These are phyloP conservation scores for Urocyon cinereoargenteus DNA, from an alignment of 2,797 vertebrate genomes.

Conservation along the genomic window DNA sequence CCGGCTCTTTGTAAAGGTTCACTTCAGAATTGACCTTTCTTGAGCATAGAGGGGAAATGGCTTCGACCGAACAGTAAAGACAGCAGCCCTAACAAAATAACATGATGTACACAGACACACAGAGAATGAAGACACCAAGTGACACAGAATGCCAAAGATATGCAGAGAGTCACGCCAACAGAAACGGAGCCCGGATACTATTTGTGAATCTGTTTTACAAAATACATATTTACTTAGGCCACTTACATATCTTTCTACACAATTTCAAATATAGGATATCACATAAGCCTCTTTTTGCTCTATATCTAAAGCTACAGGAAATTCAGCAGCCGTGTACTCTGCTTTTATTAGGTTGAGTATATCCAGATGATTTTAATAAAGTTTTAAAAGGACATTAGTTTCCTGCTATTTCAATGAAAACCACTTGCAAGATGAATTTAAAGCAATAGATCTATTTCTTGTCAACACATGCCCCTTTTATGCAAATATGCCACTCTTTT, in stretches of 20 bases:
- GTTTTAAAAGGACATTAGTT: slow-evolving; percentile 82
- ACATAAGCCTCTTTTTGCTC: slow-evolving; percentile 76
- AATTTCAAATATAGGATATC: slow-evolving; percentile 68
- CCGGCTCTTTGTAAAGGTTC: background rate
- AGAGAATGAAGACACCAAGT: background rate
- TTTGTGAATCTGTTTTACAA: background rate
- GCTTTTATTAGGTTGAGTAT: slow-evolving; percentile 85
- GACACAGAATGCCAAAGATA: background rate
- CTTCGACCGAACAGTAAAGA: background rate
- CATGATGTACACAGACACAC: background rate
- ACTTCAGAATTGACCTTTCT: background rate
- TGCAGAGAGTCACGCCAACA: background rate
- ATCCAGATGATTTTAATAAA: slow-evolving; percentile 90
- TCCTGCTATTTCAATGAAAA: slow-evolving; percentile 86
- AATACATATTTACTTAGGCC: background rate
- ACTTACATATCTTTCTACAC: slow-evolving; percentile 29
- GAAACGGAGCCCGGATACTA: background rate
- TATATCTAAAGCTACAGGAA: slow-evolving; percentile 84
- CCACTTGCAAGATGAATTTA: slow-evolving; percentile 86
- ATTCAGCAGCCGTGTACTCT: slow-evolving; percentile 80
- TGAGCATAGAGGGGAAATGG: background rate
- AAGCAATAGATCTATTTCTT: slow-evolving; percentile 86
- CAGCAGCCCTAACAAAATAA: background rate
- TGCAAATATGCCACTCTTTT: slow-evolving; percentile 79
- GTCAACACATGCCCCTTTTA: slow-evolving; percentile 80